Percentiles rank a stretch among this genome's conserved stretches.
phyloP scores from a whole-genome alignment of 2,113 vertebrate species.

The Scytalopus superciliaris region DNA sequence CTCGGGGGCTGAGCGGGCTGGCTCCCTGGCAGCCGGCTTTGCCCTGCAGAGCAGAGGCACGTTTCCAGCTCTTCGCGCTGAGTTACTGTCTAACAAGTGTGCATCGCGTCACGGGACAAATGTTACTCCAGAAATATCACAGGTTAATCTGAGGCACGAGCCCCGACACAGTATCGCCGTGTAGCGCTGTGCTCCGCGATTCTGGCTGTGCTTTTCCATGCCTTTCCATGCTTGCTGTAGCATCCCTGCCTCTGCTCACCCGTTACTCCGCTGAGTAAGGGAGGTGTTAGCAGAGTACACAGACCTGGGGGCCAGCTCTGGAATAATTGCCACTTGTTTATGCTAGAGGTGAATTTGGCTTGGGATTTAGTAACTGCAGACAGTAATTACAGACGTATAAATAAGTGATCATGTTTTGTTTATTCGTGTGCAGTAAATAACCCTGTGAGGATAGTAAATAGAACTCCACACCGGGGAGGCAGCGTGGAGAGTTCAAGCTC shows the following conservation, averaged over 20 bases:
- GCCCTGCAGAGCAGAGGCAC: not conserved
- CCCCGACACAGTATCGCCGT: not conserved
- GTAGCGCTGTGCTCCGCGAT: not conserved
- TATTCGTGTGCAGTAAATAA: conserved; percentile 55
- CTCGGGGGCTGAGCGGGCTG: not conserved
- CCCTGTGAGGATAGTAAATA: conserved; percentile 45
- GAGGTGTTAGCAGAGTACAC: not conserved
- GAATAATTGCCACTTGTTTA: not conserved
- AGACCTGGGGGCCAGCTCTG: not conserved
- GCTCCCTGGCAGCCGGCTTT: not conserved
- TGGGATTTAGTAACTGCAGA: not conserved
- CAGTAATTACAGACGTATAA: conserved; percentile 26
- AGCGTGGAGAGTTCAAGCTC: not conserved
- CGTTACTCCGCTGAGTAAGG: not conserved
- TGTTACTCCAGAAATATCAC: conserved; percentile 34
- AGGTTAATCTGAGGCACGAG: not conserved
- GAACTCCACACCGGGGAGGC: not conserved
- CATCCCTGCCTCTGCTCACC: not conserved
- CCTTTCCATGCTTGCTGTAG: not conserved
- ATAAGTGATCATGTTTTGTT: conserved; percentile 52
- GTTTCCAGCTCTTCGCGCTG: not conserved
- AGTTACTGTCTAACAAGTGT: not conserved
- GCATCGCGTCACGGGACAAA: not conserved
- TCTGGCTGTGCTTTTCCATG: not conserved
- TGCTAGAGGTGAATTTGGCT: not conserved